Evolutionary conservation across 2,888 invertebrate genomes (phyloP), one percentile per base, ranked within the genome.

Genomic region (Sussaba pulchella): DNA sequence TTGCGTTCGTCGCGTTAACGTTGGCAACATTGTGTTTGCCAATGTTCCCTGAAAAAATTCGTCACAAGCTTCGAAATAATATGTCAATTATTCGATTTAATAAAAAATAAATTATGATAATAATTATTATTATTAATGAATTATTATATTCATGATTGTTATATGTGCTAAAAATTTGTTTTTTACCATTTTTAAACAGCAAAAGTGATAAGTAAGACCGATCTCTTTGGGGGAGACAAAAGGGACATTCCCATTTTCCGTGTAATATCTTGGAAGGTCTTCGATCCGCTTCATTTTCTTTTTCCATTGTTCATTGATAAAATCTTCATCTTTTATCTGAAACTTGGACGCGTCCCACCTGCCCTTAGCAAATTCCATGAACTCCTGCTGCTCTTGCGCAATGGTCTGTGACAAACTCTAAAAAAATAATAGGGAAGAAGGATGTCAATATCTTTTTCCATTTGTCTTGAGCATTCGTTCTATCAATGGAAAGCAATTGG

Each of bases 371-470:
- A 87, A 81, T 24, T 88, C 75, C 21, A 88, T 50, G 73, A 83
- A 89, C 64, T 87, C 87, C 1, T 85, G 83, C 66, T 89, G 89
- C 54, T 89, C 89, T 79, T 85, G 31, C 3, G 54, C 12, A 84
- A 89, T 88, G 21, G 26, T 8, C 0, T 81, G 45, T 61, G 78
- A 24, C 17, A 84, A 39, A 9, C 6, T 57, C 83, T 81, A 21
- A 19, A 43, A 45, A 41, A 52, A 54, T 64, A 21, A 47, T n/a
- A 26, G 64, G 14, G 9, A 21, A 47, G n/a, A 26, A 70, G 14
- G 9, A 41, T 14, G 8, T 5, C 10, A 26, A 59, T n/a, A 31
- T 0, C 9, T 17, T 31, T 31, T 5, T 31, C 31, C 4, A 31
- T 31, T 17, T 8, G 14, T 47, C 47, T n/a, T 47, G 17, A 5